Base-by-base conservation (phyloP, 1,140 invertebrate genomes). In the Cylas formicarius region DNA sequence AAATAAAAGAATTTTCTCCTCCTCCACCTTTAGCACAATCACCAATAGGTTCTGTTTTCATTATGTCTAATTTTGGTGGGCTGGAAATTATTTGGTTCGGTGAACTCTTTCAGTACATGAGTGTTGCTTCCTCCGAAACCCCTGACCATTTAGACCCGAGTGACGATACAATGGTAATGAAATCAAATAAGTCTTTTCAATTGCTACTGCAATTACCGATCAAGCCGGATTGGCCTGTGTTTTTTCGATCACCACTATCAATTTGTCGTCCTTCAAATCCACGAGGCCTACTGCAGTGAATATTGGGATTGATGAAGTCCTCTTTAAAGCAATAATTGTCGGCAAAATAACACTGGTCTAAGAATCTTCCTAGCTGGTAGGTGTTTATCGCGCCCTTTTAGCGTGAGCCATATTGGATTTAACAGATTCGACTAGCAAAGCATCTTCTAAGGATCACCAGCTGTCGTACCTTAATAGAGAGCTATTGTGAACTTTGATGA, bases 401-500 rank as follows among this genome's bases (percentile, higher is more conserved):
- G 86, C 76, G 61, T 97, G 93, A 0, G 92, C 93, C 56, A 94
- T 73, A 65, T 94, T n/a, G n/a, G n/a, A n/a, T n/a, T n/a, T n/a
- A n/a, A n/a, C n/a, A 95, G 0, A 89, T 90, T 62, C 96, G 96
- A 1, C 92, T 74, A 0, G 91, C 90, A 3, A 91, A 75, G 73
- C 2, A 75, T 58, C 66, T 83, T 81, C 56, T 78, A 71, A 22
- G 77, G 76, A 58, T 84, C 81, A 10, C 81, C 74, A 19, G 66
- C 62, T 55, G 20, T 75, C 13, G 68, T 71, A n/a, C 69, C 71
- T 8, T 34, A 20, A n/a, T 78, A 78, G 60, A 72, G 80, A 5
- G 75, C 78, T 21, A 81, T 74, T 6, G 11, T 29, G 28, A 7
- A 31, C 10, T 5, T 31, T 21, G 20, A 19, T 16, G 6, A 7